phyloP scores from a whole-genome alignment of 2,797 vertebrate species.

The Brachyrhaphis roseni region DNA sequence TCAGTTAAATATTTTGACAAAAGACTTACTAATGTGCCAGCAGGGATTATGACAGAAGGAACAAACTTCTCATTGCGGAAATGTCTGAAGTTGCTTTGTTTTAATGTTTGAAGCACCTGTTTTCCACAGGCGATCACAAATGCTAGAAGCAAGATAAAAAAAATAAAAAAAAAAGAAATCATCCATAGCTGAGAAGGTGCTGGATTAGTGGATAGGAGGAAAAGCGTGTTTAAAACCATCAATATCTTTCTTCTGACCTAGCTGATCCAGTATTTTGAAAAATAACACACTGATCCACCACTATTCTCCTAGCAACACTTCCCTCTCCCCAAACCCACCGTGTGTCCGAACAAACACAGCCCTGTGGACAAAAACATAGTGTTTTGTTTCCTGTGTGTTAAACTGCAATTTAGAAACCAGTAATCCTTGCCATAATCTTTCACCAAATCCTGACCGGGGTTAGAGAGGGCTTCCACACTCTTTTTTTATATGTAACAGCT shows the following conservation, averaged over 20 bases:
- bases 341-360: conserved; percentile 30
- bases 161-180: conserved; percentile 24
- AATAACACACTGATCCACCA: conserved; percentile 40
- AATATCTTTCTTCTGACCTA: conserved; percentile 38
- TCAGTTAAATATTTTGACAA: conserved; percentile 32
- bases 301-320: conserved; percentile 31
- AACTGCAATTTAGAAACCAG: conserved; percentile 79
- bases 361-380: conserved; percentile 47
- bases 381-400: conserved; percentile 76
- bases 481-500: conserved; percentile 12
- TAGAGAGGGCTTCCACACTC: conserved; percentile 22
- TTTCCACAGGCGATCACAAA: conserved; percentile 44
- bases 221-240: conserved; percentile 37
- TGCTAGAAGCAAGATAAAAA: conserved; percentile 30
- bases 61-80: conserved; percentile 14
- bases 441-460: conserved; percentile 62
- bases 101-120: conserved; percentile 19
- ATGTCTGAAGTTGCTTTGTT: conserved; percentile 38
- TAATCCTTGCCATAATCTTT: conserved; percentile 83
- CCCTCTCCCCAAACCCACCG: conserved; percentile 34
- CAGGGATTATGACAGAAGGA: conserved; percentile 33
- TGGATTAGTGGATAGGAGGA: conserved; percentile 41
- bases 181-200: conserved; percentile 22
- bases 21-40: conserved; percentile 31
- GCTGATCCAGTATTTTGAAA: conserved; percentile 52